Base-by-base conservation (phyloP, 2,797 vertebrate species). In the Distichodus sexfasciatus region DNA sequence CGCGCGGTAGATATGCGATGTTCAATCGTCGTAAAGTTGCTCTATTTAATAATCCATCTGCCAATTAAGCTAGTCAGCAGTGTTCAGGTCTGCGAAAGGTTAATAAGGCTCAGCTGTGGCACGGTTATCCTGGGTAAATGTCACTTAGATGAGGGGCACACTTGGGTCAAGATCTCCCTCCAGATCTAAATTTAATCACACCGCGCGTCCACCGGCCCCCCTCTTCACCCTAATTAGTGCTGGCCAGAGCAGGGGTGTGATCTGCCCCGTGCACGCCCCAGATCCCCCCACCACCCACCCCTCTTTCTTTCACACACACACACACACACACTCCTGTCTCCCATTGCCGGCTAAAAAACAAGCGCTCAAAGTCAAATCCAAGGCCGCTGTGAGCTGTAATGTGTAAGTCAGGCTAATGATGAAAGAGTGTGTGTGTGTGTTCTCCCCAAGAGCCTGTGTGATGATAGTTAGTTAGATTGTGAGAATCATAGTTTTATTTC, bases 111-210 rank as follows among this genome's bases (percentile, higher is more conserved):
- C 87, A 86, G 89, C 88, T 89, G 90, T 80, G 84, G 84, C 84
- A 84, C 86, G 86, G 88, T 89, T 88, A 89, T 92, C 89, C 79
- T 85, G 86, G 87, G 87, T 91, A 92, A 92, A 91, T 92, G 91
- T 93, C 91, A 93, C 88, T 91, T 91, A 90, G 90, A 91, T 82
- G 86, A 83, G 82, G 87, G 90, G 83, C 88, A 85, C 77, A 78
- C 58, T 72, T 65, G 84, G 90, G 90, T 92, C 91, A 90, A 89
- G 89, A 91, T 91, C 88, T 90, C 90, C 88, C 87, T 83, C 87
- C 88, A 89, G 89, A 92, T 92, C 89, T 90, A 91, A 91, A 91
- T 92, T 90, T 91, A 90, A 91, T 92, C 90, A 91, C 88, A 90
- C 79, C 76, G 83, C 64, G 61, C 85, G 85, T 86, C 57, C 84